Conservation (phyloP, 1,140 invertebrate species). For the Zaprionus inermis region DNA sequence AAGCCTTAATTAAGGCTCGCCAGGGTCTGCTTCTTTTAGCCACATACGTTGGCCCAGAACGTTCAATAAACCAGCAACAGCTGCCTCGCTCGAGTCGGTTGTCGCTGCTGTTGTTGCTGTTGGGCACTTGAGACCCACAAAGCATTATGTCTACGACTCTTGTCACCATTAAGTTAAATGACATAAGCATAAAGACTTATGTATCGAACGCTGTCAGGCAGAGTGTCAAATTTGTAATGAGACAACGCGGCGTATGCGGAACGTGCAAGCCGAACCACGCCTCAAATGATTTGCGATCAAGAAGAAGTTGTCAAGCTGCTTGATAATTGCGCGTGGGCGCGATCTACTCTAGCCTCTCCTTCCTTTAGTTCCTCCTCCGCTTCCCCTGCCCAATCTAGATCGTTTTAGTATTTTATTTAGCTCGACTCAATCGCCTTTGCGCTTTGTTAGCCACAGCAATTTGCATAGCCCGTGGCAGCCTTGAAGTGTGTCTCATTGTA, state of each 20-base stretch:
- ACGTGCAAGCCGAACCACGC: slow-evolving; percentile 42
- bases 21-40: background rate
- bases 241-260: slow-evolving; percentile 36
- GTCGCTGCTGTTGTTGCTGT: background rate
- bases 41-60: slow-evolving; percentile 20
- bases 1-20: slow-evolving; percentile 39
- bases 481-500: slow-evolving; percentile 71
- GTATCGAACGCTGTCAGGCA: slow-evolving; percentile 71
- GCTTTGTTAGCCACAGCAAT: slow-evolving; percentile 52
- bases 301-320: slow-evolving; percentile 73
- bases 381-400: background rate
- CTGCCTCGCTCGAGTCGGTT: slow-evolving; percentile 41
- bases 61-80: slow-evolving; percentile 56
- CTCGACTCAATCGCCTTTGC: slow-evolving; percentile 42
- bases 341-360: background rate
- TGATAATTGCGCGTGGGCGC: slow-evolving; percentile 75
- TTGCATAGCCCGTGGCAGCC: slow-evolving; percentile 67
- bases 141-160: slow-evolving; percentile 29
- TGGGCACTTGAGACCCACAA: slow-evolving; percentile 2
- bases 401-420: slow-evolving; percentile 13
- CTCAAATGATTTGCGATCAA: slow-evolving; percentile 68
- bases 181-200: slow-evolving; percentile 78
- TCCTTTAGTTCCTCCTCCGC: background rate
- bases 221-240: slow-evolving; percentile 81
- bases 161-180: slow-evolving; percentile 77